These are phyloP conservation scores for Gallinago jamesoni DNA, from an alignment of 2,113 vertebrate genomes.

Conservation along the genomic window DNA sequence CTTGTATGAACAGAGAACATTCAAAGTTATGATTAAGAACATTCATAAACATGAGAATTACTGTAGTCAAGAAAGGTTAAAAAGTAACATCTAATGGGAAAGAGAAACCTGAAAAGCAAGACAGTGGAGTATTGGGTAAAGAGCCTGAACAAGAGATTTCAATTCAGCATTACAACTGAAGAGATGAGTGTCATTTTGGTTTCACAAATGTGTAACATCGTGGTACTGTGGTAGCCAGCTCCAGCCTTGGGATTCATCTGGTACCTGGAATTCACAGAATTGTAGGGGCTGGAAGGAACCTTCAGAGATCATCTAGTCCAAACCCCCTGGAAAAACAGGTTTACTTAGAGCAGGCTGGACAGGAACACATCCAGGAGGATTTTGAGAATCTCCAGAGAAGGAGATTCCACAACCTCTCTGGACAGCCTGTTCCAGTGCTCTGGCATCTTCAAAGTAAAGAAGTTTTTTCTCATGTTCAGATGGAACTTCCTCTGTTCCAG, in stretches of 20 bases:
- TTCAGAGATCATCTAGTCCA: background rate
- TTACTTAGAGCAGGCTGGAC: background rate
- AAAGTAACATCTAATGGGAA: background rate
- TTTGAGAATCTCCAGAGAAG: background rate
- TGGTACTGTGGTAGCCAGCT: background rate
- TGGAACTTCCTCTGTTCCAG: background rate
- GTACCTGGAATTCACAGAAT: background rate
- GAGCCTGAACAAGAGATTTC: background rate
- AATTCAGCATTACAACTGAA: background rate
- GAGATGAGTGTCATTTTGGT: conserved; percentile 6
- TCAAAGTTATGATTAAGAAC: background rate
- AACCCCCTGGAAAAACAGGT: background rate
- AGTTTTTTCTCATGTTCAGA: background rate
- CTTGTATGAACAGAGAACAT: background rate
- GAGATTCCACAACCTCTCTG: background rate
- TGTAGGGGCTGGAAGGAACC: background rate
- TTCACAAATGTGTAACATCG: background rate
- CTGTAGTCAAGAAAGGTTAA: background rate
- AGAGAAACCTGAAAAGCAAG: conserved; percentile 39
- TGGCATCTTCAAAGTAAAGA: background rate
- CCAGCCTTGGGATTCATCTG: background rate
- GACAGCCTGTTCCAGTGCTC: background rate
- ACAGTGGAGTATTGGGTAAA: background rate
- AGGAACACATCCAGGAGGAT: background rate
- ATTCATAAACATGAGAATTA: background rate